Evolutionary conservation across 1,140 invertebrate species (phyloP).

Genomic region (Trissolcus basalis): DNA sequence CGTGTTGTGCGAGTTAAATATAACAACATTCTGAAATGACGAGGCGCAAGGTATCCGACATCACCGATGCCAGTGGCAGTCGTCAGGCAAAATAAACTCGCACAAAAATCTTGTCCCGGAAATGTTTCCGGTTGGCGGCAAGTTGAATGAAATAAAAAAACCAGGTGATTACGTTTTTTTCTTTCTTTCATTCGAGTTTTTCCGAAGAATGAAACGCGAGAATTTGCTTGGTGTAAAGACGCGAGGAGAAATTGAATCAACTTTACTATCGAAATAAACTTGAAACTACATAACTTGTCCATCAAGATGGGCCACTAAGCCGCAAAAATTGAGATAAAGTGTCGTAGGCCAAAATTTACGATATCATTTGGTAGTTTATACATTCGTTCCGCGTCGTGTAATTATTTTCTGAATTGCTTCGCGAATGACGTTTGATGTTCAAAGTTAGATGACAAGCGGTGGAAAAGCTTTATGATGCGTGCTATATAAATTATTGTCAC

Average conservation of each 20-base stretch:
- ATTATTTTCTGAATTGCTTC: constrained; percentile 54
- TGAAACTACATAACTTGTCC: constrained; percentile 14
- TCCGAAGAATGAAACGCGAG: too few relatives aligned
- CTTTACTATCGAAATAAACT: too few relatives aligned
- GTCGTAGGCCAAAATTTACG: constrained; percentile 34
- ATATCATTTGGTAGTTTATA: constrained; percentile 27
- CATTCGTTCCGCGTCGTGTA: constrained; percentile 49
- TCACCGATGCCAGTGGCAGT: constrained; percentile 52
- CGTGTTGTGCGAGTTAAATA: constrained; percentile 56
- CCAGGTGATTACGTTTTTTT: too few relatives aligned
- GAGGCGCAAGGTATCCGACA: constrained; percentile 59
- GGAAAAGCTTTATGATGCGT: constrained; percentile 43
- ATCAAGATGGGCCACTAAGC: constrained; percentile 4
- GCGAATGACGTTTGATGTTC: constrained; percentile 44
- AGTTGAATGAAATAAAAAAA: background rate
- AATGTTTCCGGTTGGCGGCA: constrained; percentile 30
- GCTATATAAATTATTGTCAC: constrained; percentile 47
- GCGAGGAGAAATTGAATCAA: too few relatives aligned
- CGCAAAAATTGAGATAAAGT: constrained; percentile 33
- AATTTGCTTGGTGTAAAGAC: too few relatives aligned
- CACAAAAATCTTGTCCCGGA: constrained; percentile 32
- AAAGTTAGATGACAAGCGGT: constrained; percentile 48
- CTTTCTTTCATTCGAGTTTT: too few relatives aligned
- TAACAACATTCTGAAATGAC: constrained; percentile 52
- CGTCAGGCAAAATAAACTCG: constrained; percentile 48